Conservation (phyloP, 1,140 invertebrate genomes). For the Zaprionus ghesquierei region DNA sequence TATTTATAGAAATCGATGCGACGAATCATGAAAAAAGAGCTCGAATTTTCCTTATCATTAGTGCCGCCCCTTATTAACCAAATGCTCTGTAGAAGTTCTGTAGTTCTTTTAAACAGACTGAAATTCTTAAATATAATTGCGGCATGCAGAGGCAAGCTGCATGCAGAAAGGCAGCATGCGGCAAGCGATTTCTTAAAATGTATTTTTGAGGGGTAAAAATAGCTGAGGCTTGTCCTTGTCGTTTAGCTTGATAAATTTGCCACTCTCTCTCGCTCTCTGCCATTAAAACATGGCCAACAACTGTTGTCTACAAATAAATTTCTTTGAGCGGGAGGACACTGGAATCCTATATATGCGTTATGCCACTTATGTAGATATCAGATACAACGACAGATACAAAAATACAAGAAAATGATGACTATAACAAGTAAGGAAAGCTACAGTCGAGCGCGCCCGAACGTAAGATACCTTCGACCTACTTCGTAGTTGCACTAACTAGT, state of each 20-base stretch:
- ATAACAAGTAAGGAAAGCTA: too few species aligned
- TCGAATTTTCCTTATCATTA: not conserved
- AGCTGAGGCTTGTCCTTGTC: conserved; percentile 61
- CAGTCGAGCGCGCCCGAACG: too few species aligned
- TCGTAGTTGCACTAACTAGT: too few species aligned
- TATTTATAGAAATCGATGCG: too few species aligned
- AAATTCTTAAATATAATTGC: conserved; percentile 7
- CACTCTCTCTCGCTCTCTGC: conserved; percentile 27
- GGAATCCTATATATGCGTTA: conserved; percentile 13
- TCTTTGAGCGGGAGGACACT: conserved; percentile 60
- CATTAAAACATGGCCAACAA: conserved; percentile 77
- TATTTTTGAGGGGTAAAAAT: conserved; percentile 76
- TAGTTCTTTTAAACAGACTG: conserved; percentile 21
- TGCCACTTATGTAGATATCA: conserved; percentile 31
- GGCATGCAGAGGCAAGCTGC: not conserved
- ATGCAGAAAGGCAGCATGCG: not conserved
- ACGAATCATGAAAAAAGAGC: not conserved
- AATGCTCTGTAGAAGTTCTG: not conserved
- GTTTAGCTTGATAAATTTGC: conserved; percentile 74
- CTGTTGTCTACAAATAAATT: conserved; percentile 80
- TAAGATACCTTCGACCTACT: too few species aligned
- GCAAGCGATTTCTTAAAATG: conserved; percentile 59
- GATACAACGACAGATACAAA: conserved; percentile 24
- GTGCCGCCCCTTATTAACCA: conserved; percentile 4
- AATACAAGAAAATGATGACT: conserved; percentile 21